Evolutionary conservation across 2,888 invertebrate genomes (phyloP).

Genomic region (Eustalomyia histrio): DNA sequence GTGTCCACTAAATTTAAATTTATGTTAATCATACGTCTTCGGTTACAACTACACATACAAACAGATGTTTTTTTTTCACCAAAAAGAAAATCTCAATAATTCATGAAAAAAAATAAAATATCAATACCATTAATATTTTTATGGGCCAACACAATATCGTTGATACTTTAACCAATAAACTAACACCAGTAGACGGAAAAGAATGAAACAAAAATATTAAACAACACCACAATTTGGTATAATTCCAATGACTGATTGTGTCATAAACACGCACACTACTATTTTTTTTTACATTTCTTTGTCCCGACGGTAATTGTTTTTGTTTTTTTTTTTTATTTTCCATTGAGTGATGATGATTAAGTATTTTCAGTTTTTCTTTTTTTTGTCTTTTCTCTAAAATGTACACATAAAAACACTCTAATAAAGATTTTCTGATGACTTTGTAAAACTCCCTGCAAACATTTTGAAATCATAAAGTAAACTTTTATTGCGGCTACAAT

Average conservation of each 20-base stretch:
- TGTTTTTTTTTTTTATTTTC: slow-evolving; percentile 21
- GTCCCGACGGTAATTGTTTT: background rate
- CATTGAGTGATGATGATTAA: slow-evolving; percentile 36
- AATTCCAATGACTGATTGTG: slow-evolving; percentile 21
- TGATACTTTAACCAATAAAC: slow-evolving; percentile 10
- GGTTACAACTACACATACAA: background rate
- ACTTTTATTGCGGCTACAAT: too few species aligned
- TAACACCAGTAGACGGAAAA: background rate
- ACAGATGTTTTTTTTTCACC: background rate
- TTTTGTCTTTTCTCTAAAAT: background rate
- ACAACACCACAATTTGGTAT: slow-evolving; percentile 1
- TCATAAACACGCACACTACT: slow-evolving; percentile 24
- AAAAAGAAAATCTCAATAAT: background rate
- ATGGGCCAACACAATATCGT: slow-evolving; percentile 30
- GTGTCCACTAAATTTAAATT: background rate
- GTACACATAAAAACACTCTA: background rate
- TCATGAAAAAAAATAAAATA: slow-evolving; percentile 9
- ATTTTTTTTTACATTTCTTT: background rate
- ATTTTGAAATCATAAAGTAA: too few species aligned
- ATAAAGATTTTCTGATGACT: background rate
- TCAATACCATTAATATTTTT: slow-evolving; percentile 27
- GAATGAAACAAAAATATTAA: background rate
- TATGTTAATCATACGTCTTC: slow-evolving; percentile 38
- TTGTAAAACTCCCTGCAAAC: background rate
- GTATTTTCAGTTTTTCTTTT: slow-evolving; percentile 14